Conservation (phyloP, 2,888 invertebrate genomes). For the Pollenia angustigena region DNA sequence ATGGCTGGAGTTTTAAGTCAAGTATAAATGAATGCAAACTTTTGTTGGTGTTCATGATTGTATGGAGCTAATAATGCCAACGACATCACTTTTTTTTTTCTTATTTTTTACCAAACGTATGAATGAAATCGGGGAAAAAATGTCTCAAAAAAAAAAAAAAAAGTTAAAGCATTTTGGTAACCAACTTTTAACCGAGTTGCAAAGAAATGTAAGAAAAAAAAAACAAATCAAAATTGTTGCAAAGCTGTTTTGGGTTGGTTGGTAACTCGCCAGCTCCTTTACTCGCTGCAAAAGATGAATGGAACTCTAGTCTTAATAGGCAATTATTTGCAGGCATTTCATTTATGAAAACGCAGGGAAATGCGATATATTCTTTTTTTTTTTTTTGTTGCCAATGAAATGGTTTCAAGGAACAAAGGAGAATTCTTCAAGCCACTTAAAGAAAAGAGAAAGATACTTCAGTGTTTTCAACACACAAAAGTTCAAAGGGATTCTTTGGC, state of each 20-base stretch:
- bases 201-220: neutral
- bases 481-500: slow-evolving; percentile 67
- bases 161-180: neutral
- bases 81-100: slow-evolving; percentile 47
- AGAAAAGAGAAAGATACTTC: slow-evolving; percentile 59
- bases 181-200: neutral
- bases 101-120: neutral
- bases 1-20: slow-evolving; percentile 49
- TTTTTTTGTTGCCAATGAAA: neutral
- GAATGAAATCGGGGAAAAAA: neutral
- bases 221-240: slow-evolving; percentile 43
- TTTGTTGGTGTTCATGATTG: slow-evolving; percentile 30
- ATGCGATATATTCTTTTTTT: neutral
- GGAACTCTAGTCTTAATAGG: slow-evolving; percentile 58
- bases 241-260: slow-evolving; percentile 26
- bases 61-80: slow-evolving; percentile 62
- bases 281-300: slow-evolving; percentile 28
- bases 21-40: slow-evolving; percentile 45
- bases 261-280: slow-evolving; percentile 34
- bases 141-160: neutral
- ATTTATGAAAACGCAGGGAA: neutral
- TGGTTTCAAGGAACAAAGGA: slow-evolving; percentile 50
- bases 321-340: slow-evolving; percentile 70
- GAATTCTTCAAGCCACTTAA: slow-evolving; percentile 37
- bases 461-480: slow-evolving; percentile 69